Percentiles rank a stretch among this genome's conserved stretches.
phyloP scores from a whole-genome alignment of 2,888 invertebrate species.

The Tetranychus truncatus region DNA sequence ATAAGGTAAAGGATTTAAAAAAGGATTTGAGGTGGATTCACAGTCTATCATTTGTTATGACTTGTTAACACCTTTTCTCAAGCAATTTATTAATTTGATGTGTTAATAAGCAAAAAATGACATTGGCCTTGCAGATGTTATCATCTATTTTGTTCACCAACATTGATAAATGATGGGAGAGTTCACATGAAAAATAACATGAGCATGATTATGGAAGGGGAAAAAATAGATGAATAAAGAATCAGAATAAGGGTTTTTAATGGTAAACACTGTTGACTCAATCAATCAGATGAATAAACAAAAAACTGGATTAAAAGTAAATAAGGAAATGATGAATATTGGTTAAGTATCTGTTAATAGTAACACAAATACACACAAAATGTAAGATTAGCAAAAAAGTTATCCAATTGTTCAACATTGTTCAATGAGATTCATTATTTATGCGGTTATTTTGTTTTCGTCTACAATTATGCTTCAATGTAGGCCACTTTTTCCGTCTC shows the following conservation, averaged over 20 bases:
- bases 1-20: too few species aligned
- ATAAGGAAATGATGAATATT: neutral
- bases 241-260: neutral
- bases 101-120: neutral
- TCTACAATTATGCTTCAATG: neutral
- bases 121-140: neutral
- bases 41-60: too few species aligned
- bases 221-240: neutral
- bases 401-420: neutral
- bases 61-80: too few species aligned
- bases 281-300: neutral
- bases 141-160: neutral
- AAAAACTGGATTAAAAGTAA: neutral
- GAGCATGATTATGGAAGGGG: neutral
- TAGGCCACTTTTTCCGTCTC: slow-evolving; percentile 1
- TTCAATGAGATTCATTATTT: neutral
- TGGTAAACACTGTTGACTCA: too few species aligned
- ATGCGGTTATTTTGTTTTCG: neutral
- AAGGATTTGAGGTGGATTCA: too few species aligned
- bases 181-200: neutral
- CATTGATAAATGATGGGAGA: neutral
- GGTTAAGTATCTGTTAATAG: neutral
- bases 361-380: neutral
- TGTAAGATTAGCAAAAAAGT: too few species aligned
- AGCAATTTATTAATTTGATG: too few species aligned